Evolutionary conservation across 1,140 invertebrate species (phyloP), one percentile per base, ranked within the genome.

Genomic region (Achatina immaculata): DNA sequence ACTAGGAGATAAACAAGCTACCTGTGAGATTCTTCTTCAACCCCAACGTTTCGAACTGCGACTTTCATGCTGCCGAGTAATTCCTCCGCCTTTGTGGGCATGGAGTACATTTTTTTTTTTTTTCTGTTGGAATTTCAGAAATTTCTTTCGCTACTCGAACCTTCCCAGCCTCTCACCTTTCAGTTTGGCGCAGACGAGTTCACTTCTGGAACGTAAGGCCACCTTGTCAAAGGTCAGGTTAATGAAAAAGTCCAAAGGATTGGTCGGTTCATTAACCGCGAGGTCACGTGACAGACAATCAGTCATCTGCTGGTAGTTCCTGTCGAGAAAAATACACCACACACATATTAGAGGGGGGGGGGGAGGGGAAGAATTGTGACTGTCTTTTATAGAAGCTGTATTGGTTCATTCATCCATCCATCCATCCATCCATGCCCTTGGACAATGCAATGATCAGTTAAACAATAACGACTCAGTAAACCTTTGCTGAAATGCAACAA

Each of bases 211-310:
- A n/a, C 36, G 36, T 4, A 69, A 19, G 7, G 36, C 24, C 21
- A 21, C 7, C 21, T 69, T 40, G 38, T 42, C 42, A 28, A 69
- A 69, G 36, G 68, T 69, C 68, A 69, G n/a, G 38, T 69, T 2
- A 42, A 69, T n/a, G n/a, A 69, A 69, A 28, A 69, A 69, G 38
- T 69, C 68, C 36, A 69, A 28, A 24, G 68, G 36, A 40, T 69
- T 69, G 36, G 38, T 24, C 1, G 42, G 68, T 69, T 4, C 42
- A 69, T 38, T 40, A 2, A 6, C 11, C 7, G 19, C 38, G 42
- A 69, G 24, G 68, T 69, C 68, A 42, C 68, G 36, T 21, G 68
- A 69, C 68, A 69, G 36, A 69, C 68, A 69, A 42, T 28, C 38
- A 42, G 42, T 43, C 6, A 69, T 69, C 36, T 19, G 38, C 42